phyloP scores from a whole-genome alignment of 2,888 invertebrate species.

The Lymantria monacha region DNA sequence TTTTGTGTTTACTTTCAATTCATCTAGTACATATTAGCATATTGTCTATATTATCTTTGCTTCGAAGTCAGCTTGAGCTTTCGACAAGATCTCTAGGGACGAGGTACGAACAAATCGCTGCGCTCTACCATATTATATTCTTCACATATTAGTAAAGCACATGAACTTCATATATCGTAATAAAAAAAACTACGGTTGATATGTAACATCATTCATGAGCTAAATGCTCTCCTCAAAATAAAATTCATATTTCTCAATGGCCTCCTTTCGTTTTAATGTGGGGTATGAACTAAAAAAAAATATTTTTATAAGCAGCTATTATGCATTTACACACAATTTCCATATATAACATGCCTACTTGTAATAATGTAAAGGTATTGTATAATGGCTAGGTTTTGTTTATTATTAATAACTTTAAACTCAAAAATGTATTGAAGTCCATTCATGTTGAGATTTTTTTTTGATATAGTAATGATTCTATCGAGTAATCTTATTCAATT shows the following conservation, averaged over 20 bases:
- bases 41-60: neutral
- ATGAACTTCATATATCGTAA: too few species aligned
- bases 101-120: constrained; percentile 31
- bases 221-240: constrained; percentile 34
- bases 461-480: too few species aligned
- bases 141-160: too few species aligned
- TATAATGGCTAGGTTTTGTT: too few species aligned
- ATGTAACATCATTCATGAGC: constrained; percentile 31
- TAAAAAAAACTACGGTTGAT: constrained; percentile 7
- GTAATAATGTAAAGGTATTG: neutral
- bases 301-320: constrained; percentile 18
- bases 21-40: too few species aligned
- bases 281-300: constrained; percentile 29
- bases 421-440: too few species aligned
- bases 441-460: too few species aligned
- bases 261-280: constrained; percentile 35
- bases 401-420: too few species aligned
- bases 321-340: constrained; percentile 10
- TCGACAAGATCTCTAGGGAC: constrained; percentile 51
- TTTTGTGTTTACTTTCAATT: too few species aligned
- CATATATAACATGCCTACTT: constrained; percentile 4
- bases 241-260: constrained; percentile 31
- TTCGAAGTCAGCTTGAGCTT: constrained; percentile 48
- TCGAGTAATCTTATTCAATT: too few species aligned
- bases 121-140: constrained; percentile 27